Conservation (phyloP, 2,113 vertebrate genomes). For the Scolopax mira region DNA sequence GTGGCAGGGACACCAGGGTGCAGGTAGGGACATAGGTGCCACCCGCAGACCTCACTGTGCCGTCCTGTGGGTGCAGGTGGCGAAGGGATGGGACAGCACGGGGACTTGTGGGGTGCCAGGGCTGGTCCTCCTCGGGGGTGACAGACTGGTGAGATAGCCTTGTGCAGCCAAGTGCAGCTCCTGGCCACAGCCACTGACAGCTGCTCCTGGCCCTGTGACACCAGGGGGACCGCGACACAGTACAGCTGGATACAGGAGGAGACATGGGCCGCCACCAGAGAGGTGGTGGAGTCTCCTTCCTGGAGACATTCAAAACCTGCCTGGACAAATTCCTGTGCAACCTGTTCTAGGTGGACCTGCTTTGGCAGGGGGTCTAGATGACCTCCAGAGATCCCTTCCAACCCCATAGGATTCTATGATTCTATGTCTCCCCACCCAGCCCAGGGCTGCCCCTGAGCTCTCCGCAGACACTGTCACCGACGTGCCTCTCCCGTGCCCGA, state of each 20-base stretch:
- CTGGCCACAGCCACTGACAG: not conserved
- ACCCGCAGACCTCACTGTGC: not conserved
- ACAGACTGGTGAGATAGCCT: not conserved
- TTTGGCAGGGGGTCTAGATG: no score
- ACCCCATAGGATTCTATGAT: no score
- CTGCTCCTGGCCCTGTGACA: not conserved
- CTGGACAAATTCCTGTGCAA: no score
- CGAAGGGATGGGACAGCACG: rapidly evolving
- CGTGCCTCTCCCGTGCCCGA: not conserved
- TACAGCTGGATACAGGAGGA: not conserved
- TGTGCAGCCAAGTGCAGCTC: not conserved
- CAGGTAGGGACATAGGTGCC: not conserved
- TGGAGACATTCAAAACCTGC: no score
- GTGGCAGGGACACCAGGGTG: not conserved
- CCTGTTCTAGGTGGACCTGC: no score
- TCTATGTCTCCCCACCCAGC: no score
- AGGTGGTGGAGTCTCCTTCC: no score
- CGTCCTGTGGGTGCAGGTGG: not conserved
- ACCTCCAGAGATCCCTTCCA: no score
- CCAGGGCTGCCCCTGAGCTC: not conserved
- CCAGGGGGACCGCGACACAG: rapidly evolving
- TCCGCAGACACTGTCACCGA: rapidly evolving
- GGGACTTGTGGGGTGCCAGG: not conserved
- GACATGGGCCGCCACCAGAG: not conserved
- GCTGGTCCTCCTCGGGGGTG: not conserved